phyloP scores from a whole-genome alignment of 2,113 vertebrate genomes.

The Cochlearius cochlearius region DNA sequence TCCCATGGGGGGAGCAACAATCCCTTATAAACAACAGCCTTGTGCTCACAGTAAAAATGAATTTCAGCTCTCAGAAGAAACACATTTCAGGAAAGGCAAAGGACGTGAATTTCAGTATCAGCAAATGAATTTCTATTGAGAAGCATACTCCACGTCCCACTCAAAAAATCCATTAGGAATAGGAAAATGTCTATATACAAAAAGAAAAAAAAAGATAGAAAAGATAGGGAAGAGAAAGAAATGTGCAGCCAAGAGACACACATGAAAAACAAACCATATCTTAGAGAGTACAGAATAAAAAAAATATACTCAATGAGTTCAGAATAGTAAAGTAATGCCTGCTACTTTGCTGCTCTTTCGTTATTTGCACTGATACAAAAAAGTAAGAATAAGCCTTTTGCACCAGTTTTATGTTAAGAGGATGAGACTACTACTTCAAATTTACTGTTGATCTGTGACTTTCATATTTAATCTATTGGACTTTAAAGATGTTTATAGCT shows the following conservation, averaged over 20 bases:
- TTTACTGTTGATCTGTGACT: neutral
- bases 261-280: neutral
- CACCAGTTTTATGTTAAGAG: neutral
- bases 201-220: neutral
- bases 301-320: neutral
- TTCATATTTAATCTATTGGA: neutral
- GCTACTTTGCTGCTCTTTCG: neutral
- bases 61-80: conserved; percentile 23
- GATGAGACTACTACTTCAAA: neutral
- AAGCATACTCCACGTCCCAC: neutral
- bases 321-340: neutral
- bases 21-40: conserved; percentile 7
- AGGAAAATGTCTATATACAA: neutral
- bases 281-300: neutral
- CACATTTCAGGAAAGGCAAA: neutral
- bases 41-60: conserved; percentile 10
- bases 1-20: neutral
- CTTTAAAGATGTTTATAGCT: neutral
- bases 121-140: conserved; percentile 5
- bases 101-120: conserved; percentile 10
- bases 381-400: neutral
- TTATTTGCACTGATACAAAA: neutral
- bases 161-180: conserved; percentile 15
- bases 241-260: neutral
- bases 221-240: neutral